Base-by-base conservation (phyloP, 1,140 invertebrate genomes). In the Matsumurasca onukii region DNA sequence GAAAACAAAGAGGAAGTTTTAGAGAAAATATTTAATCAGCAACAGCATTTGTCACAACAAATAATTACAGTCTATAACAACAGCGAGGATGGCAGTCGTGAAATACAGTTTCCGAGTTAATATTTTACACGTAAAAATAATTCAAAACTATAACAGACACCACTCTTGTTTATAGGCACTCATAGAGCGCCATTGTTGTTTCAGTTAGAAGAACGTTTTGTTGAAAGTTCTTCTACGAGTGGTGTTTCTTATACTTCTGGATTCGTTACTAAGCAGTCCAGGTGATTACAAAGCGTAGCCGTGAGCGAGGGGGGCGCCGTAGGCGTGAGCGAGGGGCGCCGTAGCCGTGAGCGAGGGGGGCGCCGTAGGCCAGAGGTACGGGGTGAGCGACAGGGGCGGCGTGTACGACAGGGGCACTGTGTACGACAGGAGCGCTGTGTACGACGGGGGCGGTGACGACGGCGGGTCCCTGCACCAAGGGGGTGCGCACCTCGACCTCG, bases 311-410 rank as follows among this genome's bases (percentile, higher is more conserved):
- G 76, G 77, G 70, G 73, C 61, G 67, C 74, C 69, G 70, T 80
- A 80, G 65, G 82, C 82, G 66, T 77, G 78, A 70, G 79, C 80
- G 73, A 69, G 77, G 76, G 82, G 80, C 48, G 79, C 77, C 65
- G 80, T 31, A 31, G 34, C n/a, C 80, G 66, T 77, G 78, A 70
- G 79, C 80, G 73, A 69, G 78, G 77, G 66, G 78, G 75, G 81
- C 81, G 34, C 78, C 71, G 20, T 75, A 74, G 29, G 75, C 75
- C 63, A 73, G 75, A 49, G 75, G 34, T 2, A 79, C 79, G 22
- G 77, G 72, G 62, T 79, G 76, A 31, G 69, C 49, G 27, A 62
- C 39, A 24, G 78, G 76, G 22, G 75, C 67, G 62, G 65, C 67
- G 29, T 68, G 66, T 25, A 68, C 62, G 31, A 76, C 69, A 27